Conservation (phyloP, 2,113 vertebrate species). For the Lethenteron camtschaticum region DNA sequence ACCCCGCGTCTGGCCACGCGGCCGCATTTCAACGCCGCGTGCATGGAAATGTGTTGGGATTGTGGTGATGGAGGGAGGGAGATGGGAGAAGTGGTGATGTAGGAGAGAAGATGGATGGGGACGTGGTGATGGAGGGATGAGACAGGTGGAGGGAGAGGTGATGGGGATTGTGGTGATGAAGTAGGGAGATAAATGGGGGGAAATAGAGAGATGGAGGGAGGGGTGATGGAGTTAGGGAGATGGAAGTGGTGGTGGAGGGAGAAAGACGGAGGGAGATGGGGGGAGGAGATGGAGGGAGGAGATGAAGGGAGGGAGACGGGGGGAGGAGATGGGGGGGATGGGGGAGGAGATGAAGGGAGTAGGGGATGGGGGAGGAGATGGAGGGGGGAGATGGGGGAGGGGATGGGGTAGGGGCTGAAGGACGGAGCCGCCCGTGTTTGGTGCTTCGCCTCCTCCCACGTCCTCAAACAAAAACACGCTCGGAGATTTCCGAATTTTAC, state of each 20-base stretch:
- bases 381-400: neutral
- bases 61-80: too few species aligned
- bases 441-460: neutral
- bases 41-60: too few species aligned
- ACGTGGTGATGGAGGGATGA: neutral
- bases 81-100: too few species aligned
- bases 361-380: neutral
- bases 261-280: neutral
- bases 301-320: neutral
- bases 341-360: neutral
- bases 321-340: conserved; percentile 1
- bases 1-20: too few species aligned
- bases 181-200: neutral
- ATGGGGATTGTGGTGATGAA: neutral
- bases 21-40: too few species aligned
- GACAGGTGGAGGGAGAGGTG: neutral
- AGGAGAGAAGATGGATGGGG: neutral
- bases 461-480: neutral
- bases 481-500: too few species aligned
- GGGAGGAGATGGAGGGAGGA: neutral
- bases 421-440: neutral
- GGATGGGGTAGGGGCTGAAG: neutral
- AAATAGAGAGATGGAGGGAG: neutral
- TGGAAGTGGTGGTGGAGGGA: neutral
- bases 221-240: neutral